Percentiles rank a stretch among this genome's conserved stretches.
These are phyloP conservation scores for Phymanthus crucifer DNA, from an alignment of 92 coral and sea anemone species.

Conservation along the genomic window DNA sequence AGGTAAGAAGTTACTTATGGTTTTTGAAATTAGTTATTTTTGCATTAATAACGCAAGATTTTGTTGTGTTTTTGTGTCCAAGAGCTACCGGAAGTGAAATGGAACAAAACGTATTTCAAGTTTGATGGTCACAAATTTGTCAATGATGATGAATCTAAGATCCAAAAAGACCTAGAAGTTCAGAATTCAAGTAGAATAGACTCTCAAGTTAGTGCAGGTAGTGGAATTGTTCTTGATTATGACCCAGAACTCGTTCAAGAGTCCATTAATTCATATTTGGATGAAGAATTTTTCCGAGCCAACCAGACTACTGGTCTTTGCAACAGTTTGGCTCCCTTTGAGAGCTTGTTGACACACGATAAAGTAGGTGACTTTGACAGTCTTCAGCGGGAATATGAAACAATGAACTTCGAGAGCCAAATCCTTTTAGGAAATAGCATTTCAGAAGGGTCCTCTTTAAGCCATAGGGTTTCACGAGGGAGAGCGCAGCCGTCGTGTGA, in stretches of 20 bases:
- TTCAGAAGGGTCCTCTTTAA: too few species aligned
- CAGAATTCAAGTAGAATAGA: neutral
- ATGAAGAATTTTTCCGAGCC: constrained; percentile 49
- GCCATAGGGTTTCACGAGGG: neutral
- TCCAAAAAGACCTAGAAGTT: neutral
- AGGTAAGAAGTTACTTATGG: constrained; percentile 7
- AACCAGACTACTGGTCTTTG: neutral
- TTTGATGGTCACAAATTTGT: constrained; percentile 28
- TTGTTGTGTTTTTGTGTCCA: neutral
- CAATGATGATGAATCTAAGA: neutral
- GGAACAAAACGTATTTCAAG: constrained; percentile 18
- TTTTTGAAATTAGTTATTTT: neutral
- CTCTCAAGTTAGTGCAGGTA: constrained; percentile 41
- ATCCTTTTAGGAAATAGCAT: constrained; percentile 27
- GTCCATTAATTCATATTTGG: constrained; percentile 56
- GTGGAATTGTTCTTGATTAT: constrained; percentile 68
- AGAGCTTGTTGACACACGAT: neutral
- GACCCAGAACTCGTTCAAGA: constrained; percentile 58
- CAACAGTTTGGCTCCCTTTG: neutral
- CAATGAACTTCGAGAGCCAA: constrained; percentile 63
- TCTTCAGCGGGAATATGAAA: constrained; percentile 66
- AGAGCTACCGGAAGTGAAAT: constrained; percentile 6
- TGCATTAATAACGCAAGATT: neutral
- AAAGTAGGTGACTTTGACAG: neutral
- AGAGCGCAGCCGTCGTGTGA: constrained; percentile 11